Evolutionary conservation across 2,888 invertebrate genomes (phyloP), one percentile per base, ranked within the genome.

Genomic region (Agrochola lota): DNA sequence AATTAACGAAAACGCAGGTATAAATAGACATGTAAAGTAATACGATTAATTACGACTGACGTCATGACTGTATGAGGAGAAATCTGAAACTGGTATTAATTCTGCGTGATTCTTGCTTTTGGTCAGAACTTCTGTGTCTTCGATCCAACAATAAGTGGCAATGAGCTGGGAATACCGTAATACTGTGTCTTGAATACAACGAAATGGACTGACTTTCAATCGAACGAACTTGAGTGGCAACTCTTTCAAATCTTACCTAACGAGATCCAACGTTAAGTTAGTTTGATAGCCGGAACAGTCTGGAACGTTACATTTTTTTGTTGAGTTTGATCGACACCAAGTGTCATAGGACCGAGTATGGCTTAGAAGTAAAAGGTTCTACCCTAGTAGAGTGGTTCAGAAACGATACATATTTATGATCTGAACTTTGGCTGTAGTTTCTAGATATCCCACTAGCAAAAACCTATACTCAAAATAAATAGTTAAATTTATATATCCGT

Each of bases 1-100:
- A 63, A 85, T 71, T 70, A 75, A 68, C 79, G 83, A 85, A 83
- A 87, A 35, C 35, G 81, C 74, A 80, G 71, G 84, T 79, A 83
- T 30, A 35, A 83, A 86, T 71, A 62, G 40, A 12, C 11, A 71
- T 63, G 62, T 71, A 68, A 74, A 75, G 71, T 80, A 80, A 59
- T 68, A 68, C 46, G 26, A 52, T 66, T 68, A 71, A 71, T 71
- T 77, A 64, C 55, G 55, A 70, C 40, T 30, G 71, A 68, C 85
- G 80, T 71, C 85, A 80, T 80, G 20, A n/a, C n/a, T 84, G 60
- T 60, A 63, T 35, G 69, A 62, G 23, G 70, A 46, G 83, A 79
- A 69, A 60, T 69, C 64, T 15, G 46, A 84, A 69, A 73, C 62
- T 74, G 71, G 66, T 71, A 60, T 80, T 49, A 35, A 70, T 80